Percentiles rank a stretch among this genome's conserved stretches.
phyloP scores from a whole-genome alignment of 2,888 invertebrate species.

The Caenorhabditis panamensis region DNA sequence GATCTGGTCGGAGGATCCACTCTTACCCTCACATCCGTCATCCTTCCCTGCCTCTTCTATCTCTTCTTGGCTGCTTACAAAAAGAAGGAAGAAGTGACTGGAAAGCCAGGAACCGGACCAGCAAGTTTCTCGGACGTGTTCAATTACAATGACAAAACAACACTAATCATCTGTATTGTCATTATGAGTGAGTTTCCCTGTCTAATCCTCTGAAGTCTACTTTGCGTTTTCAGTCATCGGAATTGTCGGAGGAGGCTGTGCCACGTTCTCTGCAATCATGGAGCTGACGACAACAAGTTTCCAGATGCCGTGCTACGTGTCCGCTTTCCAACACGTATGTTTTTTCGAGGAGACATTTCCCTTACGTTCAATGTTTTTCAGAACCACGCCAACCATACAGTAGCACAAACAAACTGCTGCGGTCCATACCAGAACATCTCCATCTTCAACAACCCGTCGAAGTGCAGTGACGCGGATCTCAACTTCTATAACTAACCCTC shows the following conservation, averaged over 20 bases:
- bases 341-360: neutral
- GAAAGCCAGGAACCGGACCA: constrained; percentile 50
- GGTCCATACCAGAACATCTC: constrained; percentile 73
- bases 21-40: constrained; percentile 76
- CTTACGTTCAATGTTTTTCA: neutral
- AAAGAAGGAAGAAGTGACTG: constrained; percentile 62
- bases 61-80: constrained; percentile 71
- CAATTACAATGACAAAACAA: constrained; percentile 50
- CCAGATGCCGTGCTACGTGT: constrained; percentile 75
- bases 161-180: constrained; percentile 62
- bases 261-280: constrained; percentile 77
- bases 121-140: constrained; percentile 58
- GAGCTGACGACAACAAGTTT: constrained; percentile 76
- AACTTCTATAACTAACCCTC: constrained; percentile 60
- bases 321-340: constrained; percentile 56
- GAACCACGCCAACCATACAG: neutral
- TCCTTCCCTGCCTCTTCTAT: constrained; percentile 79
- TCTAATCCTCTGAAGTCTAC: neutral
- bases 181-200: constrained; percentile 63
- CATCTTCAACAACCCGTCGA: constrained; percentile 14
- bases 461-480: constrained; percentile 64
- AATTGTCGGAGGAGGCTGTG: constrained; percentile 76
- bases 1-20: constrained; percentile 77
- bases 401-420: constrained; percentile 73
- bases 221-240: constrained; percentile 70